These are phyloP conservation scores for Gastrophysa polygoni DNA, from an alignment of 2,888 invertebrate genomes.

Conservation along the genomic window DNA sequence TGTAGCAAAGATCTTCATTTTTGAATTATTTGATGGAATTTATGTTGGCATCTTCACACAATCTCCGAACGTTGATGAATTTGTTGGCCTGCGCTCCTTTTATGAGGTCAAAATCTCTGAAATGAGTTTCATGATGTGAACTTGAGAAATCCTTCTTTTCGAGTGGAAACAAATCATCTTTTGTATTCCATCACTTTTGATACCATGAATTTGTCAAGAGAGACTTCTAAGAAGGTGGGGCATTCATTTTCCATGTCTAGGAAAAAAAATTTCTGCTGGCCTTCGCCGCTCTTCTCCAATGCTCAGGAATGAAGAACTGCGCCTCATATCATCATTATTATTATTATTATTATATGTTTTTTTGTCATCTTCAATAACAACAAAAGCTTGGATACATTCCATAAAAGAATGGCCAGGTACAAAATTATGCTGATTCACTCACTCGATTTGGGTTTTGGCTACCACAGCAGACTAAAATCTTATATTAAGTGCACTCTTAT, in stretches of 20 bases:
- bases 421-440: constrained; percentile 1
- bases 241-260: not conserved
- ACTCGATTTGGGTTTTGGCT: constrained; percentile 6
- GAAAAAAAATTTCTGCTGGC: not conserved
- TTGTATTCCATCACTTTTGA: not conserved
- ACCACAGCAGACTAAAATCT: not conserved
- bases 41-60: too few species aligned
- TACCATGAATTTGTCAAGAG: not conserved
- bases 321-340: too few species aligned
- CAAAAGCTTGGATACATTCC: not conserved
- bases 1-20: too few species aligned
- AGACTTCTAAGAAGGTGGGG: too few species aligned
- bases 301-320: not conserved
- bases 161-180: not conserved
- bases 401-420: not conserved
- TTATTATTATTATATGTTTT: too few species aligned
- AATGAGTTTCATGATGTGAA: not conserved
- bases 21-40: too few species aligned
- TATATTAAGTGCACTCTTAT: not conserved
- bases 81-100: too few species aligned
- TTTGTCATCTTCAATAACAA: not conserved
- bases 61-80: too few species aligned
- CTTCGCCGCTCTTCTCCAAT: not conserved
- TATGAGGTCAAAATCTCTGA: too few species aligned
- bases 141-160: not conserved